Evolutionary conservation across 2,797 vertebrate genomes (phyloP).

Genomic region (Simalia tracyae): DNA sequence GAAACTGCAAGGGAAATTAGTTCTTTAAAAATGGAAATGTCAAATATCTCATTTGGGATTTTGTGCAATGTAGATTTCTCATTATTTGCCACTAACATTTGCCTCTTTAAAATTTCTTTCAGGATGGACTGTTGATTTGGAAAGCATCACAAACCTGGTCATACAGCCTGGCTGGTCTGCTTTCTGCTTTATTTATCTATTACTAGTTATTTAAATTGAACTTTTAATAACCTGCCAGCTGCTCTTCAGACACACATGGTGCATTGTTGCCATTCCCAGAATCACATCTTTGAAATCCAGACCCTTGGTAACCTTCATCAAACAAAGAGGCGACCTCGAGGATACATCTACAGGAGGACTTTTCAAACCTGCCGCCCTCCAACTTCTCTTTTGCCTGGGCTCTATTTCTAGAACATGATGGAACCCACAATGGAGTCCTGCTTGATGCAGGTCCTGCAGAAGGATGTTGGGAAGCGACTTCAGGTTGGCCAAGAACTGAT

Average conservation of each 20-base stretch:
- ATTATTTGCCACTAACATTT: slow-evolving; percentile 62
- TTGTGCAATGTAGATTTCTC: slow-evolving; percentile 32
- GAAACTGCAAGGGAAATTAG: background rate
- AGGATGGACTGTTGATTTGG: slow-evolving; percentile 83
- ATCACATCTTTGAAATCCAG: slow-evolving; percentile 83
- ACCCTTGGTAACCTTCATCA: slow-evolving; percentile 79
- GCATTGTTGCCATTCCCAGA: slow-evolving; percentile 94
- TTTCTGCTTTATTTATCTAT: slow-evolving; percentile 74
- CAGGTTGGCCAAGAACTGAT: slow-evolving; percentile 96
- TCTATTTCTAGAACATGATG: slow-evolving; percentile 76
- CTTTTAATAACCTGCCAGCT: slow-evolving; percentile 90
- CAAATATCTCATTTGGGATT: slow-evolving; percentile 52
- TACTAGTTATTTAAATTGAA: slow-evolving; percentile 83
- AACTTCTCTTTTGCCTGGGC: slow-evolving; percentile 64
- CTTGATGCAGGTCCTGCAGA: slow-evolving; percentile 91
- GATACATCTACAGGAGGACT: slow-evolving; percentile 66
- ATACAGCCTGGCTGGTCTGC: slow-evolving; percentile 69
- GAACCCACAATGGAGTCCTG: slow-evolving; percentile 95
- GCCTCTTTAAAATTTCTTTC: slow-evolving; percentile 64
- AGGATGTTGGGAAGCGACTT: slow-evolving; percentile 92
- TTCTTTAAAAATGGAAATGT: background rate
- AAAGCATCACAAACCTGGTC: slow-evolving; percentile 77
- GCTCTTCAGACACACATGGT: slow-evolving; percentile 95
- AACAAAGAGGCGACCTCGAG: slow-evolving; percentile 75
- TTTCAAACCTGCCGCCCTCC: slow-evolving; percentile 72